Percentiles rank a stretch among this genome's conserved stretches.
Conservation (phyloP, 2,888 invertebrate species). For the Thecophora atra region DNA sequence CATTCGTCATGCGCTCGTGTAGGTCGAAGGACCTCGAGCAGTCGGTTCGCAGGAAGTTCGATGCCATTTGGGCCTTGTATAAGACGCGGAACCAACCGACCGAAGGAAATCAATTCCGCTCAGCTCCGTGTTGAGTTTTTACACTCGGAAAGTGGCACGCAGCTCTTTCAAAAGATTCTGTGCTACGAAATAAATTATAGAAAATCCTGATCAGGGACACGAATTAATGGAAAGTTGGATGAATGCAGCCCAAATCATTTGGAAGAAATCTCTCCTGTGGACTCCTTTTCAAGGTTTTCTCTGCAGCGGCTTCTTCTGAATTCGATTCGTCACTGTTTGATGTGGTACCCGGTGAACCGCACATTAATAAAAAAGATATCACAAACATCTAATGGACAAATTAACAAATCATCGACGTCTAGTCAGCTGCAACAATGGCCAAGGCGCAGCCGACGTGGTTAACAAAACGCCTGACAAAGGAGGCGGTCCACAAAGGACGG, state of each 20-base stretch:
- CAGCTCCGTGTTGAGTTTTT: background rate
- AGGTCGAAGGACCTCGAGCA: background rate
- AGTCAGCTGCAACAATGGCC: background rate
- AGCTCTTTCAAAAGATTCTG: no score
- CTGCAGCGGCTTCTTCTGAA: background rate
- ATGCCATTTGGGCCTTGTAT: background rate
- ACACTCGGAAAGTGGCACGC: no score
- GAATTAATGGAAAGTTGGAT: no score
- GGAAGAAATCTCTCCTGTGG: no score
- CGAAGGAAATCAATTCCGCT: background rate
- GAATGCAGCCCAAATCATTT: no score
- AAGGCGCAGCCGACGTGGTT: background rate
- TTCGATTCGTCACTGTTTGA: background rate
- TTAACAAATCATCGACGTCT: slow-evolving; percentile 8
- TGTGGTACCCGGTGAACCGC: background rate
- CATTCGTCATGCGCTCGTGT: slow-evolving; percentile 2
- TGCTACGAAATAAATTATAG: no score
- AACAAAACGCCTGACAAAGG: slow-evolving; percentile 5
- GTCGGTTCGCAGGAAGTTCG: background rate
- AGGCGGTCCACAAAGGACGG: background rate
- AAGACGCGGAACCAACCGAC: background rate
- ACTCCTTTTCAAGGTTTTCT: no score
- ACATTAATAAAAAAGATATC: background rate
- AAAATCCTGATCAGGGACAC: no score
- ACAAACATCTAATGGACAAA: background rate